These are phyloP conservation scores for Phaethornis superciliosus DNA, from an alignment of 2,113 vertebrate species.

Conservation along the genomic window DNA sequence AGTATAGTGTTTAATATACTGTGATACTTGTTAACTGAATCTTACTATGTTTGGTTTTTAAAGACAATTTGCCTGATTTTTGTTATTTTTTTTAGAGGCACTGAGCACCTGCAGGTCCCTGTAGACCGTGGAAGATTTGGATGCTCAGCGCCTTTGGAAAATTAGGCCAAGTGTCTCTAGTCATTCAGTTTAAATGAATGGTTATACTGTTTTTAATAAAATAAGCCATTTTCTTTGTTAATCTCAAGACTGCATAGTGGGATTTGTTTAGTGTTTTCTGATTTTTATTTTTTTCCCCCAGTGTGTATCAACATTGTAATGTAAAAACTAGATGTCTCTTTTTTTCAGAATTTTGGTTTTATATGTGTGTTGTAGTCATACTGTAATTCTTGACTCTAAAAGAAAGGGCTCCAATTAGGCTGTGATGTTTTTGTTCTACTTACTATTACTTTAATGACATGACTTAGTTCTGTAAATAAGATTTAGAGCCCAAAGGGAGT, in stretches of 20 bases:
- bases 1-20: slow-evolving; percentile 86
- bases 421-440: slow-evolving; percentile 61
- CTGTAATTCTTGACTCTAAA: slow-evolving; percentile 64
- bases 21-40: slow-evolving; percentile 79
- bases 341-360: slow-evolving; percentile 63
- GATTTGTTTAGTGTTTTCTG: slow-evolving; percentile 72
- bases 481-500: slow-evolving; percentile 67
- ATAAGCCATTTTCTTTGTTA: slow-evolving; percentile 82
- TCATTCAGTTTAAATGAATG: slow-evolving; percentile 91
- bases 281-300: neutral
- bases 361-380: slow-evolving; percentile 49
- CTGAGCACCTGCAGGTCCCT: slow-evolving; percentile 47
- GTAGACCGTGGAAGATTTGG: neutral
- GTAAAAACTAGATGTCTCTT: slow-evolving; percentile 57
- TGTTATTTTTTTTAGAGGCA: slow-evolving; percentile 67
- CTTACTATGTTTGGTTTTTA: slow-evolving; percentile 89
- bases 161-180: slow-evolving; percentile 84
- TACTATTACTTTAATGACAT: slow-evolving; percentile 61
- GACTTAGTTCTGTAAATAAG: slow-evolving; percentile 72
- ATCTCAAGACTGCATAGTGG: slow-evolving; percentile 73
- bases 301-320: slow-evolving; percentile 61
- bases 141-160: slow-evolving; percentile 67
- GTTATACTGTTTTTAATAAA: slow-evolving; percentile 95
- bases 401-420: slow-evolving; percentile 74
- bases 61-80: slow-evolving; percentile 79